These are phyloP conservation scores for Zeuzera pyrina DNA, from an alignment of 2,888 invertebrate genomes.

Conservation along the genomic window DNA sequence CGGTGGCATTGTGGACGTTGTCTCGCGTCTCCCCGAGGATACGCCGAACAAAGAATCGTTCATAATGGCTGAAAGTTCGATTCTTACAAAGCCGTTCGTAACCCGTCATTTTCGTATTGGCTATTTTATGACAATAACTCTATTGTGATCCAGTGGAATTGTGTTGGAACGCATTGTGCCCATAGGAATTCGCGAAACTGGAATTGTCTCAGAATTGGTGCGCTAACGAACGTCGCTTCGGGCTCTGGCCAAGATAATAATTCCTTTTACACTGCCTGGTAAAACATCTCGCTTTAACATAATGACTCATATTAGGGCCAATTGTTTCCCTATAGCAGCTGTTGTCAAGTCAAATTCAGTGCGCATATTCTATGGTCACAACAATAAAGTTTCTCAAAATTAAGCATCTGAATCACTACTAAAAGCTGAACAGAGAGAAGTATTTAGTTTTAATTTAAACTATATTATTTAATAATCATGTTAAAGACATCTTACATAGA, in stretches of 20 bases:
- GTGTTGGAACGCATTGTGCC: conserved; percentile 48
- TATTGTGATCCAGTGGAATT: conserved; percentile 51
- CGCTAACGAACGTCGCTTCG: conserved; percentile 49
- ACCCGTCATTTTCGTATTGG: conserved; percentile 72
- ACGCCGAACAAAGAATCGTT: conserved; percentile 55
- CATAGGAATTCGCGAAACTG: conserved; percentile 61
- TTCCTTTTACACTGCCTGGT: conserved; percentile 5
- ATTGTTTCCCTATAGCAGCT: conserved; percentile 12
- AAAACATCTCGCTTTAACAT: conserved; percentile 8
- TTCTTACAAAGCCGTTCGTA: conserved; percentile 52
- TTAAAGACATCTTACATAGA: too few relatives aligned
- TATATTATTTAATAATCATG: too few relatives aligned
- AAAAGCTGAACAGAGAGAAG: too few relatives aligned
- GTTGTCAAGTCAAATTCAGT: too few relatives aligned
- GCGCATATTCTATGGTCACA: too few relatives aligned
- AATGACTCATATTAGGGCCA: conserved; percentile 9
- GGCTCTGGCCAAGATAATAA: conserved; percentile 25
- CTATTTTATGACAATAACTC: conserved; percentile 68
- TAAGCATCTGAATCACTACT: too few relatives aligned
- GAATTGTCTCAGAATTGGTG: conserved; percentile 58
- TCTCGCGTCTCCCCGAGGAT: conserved; percentile 63
- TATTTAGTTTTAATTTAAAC: too few relatives aligned
- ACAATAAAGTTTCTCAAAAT: too few relatives aligned
- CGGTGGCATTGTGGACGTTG: conserved; percentile 57
- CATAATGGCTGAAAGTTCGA: conserved; percentile 58